Conservation (phyloP, 2,113 vertebrate genomes). For the Plectropomus leopardus region DNA sequence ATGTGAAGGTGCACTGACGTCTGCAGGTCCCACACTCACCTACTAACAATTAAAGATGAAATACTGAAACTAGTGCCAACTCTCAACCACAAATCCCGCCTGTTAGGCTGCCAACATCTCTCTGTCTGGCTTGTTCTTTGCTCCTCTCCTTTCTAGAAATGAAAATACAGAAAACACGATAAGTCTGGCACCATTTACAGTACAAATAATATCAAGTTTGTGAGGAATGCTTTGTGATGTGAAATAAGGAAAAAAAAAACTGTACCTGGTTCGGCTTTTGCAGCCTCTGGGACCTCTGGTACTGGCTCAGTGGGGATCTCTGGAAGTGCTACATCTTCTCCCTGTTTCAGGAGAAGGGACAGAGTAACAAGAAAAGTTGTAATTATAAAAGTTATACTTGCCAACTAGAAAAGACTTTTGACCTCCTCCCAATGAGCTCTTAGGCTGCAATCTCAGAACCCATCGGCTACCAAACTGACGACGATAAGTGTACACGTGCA, state of each 20-base stretch:
- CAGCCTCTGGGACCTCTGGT: constrained; percentile 75
- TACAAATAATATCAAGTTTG: not conserved
- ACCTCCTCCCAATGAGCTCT: too few relatives aligned
- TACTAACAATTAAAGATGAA: constrained; percentile 31
- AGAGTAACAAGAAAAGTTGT: not conserved
- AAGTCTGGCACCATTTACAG: not conserved
- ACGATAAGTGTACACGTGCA: too few relatives aligned
- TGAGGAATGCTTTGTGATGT: not conserved
- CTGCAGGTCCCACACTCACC: constrained; percentile 11
- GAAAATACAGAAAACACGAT: constrained; percentile 23
- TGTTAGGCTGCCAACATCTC: constrained; percentile 82
- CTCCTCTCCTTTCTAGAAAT: constrained; percentile 77
- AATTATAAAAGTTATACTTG: not conserved
- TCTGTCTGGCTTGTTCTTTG: constrained; percentile 70
- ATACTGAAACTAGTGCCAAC: constrained; percentile 12
- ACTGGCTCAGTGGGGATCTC: constrained; percentile 90
- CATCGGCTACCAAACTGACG: too few relatives aligned
- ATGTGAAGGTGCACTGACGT: constrained; percentile 10
- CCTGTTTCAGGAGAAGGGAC: constrained; percentile 59
- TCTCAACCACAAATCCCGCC: constrained; percentile 29
- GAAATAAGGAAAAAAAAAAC: not conserved
- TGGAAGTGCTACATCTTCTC: constrained; percentile 89
- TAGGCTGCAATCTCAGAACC: too few relatives aligned
- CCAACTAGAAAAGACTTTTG: not conserved
- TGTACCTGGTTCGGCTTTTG: constrained; percentile 84